phyloP scores from a whole-genome alignment of 2,797 vertebrate species.

The Gambusia yucatana region DNA sequence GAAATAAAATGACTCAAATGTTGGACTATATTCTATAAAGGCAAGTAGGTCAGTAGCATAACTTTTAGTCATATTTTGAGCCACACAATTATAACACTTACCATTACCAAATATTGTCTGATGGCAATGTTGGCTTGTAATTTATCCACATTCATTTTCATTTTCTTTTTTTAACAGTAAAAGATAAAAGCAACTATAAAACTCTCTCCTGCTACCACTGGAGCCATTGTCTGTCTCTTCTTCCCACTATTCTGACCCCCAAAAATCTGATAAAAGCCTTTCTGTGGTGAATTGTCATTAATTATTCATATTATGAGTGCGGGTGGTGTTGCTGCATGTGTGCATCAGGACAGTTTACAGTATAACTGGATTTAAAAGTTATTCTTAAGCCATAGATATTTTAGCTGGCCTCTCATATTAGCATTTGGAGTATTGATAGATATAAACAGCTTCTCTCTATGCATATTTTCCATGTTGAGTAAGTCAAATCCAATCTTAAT shows the following conservation, averaged over 20 bases:
- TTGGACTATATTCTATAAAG: not conserved
- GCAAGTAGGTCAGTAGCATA: not conserved
- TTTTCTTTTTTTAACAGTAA: too few species aligned
- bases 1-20: not conserved
- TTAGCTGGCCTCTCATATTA: too few species aligned
- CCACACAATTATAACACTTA: not conserved
- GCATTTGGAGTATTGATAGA: too few species aligned
- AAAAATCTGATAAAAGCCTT: not conserved
- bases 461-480: too few species aligned
- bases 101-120: not conserved
- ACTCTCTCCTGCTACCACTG: too few species aligned
- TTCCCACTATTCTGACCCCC: too few species aligned
- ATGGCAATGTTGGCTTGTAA: not conserved
- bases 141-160: too few species aligned
- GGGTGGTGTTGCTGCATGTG: not conserved
- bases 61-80: not conserved
- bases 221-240: too few species aligned
- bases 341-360: not conserved
- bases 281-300: not conserved
- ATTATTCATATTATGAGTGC: not conserved
- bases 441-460: too few species aligned
- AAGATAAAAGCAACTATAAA: too few species aligned
- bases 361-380: not conserved
- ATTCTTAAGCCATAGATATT: too few species aligned
- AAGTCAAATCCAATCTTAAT: too few species aligned